A percentile compares a stretch with the other conserved stretches of the same genome.
Conservation (phyloP, 2,888 invertebrate species). For the Papilio demoleus region DNA sequence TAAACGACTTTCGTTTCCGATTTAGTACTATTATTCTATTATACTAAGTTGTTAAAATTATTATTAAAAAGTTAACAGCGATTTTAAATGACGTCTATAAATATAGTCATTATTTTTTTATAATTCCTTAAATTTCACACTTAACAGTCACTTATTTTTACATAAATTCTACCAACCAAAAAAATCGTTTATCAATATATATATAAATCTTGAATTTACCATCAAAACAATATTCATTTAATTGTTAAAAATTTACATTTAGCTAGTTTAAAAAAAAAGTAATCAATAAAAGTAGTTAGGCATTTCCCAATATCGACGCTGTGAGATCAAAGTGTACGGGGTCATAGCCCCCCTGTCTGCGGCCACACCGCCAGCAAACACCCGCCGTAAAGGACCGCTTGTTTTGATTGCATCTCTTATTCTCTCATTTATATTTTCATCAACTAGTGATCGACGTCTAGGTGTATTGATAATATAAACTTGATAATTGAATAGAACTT, state of each 20-base stretch:
- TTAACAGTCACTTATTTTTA: no score
- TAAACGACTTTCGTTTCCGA: not conserved
- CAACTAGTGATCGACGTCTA: not conserved
- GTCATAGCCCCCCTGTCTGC: conserved; percentile 23
- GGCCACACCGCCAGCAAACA: conserved; percentile 14
- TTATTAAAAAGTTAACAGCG: not conserved
- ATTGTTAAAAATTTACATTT: not conserved
- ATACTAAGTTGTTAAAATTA: not conserved
- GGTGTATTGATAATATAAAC: not conserved
- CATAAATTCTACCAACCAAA: no score
- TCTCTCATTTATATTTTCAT: conserved; percentile 7
- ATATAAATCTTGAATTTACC: not conserved
- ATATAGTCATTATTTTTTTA: no score
- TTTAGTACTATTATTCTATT: not conserved
- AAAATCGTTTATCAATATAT: no score
- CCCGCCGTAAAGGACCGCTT: not conserved
- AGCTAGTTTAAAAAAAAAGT: not conserved
- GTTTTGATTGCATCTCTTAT: conserved; percentile 14
- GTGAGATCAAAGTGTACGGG: conserved; percentile 12
- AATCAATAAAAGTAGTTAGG: conserved; percentile 23
- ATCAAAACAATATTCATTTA: not conserved
- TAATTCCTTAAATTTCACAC: no score
- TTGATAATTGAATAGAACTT: no score
- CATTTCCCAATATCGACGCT: conserved; percentile 26
- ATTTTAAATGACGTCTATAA: not conserved